A percentile compares a stretch with the other conserved stretches of the same genome.
Evolutionary conservation across 2,113 vertebrate species (phyloP).

Genomic region (Oenanthe melanoleuca): DNA sequence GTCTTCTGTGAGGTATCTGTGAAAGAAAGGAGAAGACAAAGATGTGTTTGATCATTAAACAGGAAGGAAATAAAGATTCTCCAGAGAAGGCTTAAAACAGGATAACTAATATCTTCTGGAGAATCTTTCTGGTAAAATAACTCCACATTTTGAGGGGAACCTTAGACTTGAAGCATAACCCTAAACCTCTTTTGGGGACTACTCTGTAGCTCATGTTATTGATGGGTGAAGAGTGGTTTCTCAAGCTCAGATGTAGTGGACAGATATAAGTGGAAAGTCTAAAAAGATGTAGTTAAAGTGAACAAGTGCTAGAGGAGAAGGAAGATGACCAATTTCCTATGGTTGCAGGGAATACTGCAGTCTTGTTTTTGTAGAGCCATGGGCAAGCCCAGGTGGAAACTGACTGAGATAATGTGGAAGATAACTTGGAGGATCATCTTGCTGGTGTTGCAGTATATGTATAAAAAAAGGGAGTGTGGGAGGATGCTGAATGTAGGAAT

Average conservation of each 20-base stretch:
- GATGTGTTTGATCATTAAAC: background rate
- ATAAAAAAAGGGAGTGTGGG: background rate
- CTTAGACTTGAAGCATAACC: background rate
- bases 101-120: background rate
- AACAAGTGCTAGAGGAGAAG: background rate
- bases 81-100: background rate
- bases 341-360: background rate
- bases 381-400: background rate
- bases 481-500: background rate
- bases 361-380: background rate
- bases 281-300: background rate
- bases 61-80: background rate
- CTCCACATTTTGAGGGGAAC: background rate
- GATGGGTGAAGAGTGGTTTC: background rate
- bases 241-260: background rate
- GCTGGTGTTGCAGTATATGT: background rate
- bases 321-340: background rate
- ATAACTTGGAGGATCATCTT: background rate
- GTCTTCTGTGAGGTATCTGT: background rate
- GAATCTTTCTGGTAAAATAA: background rate
- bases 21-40: background rate
- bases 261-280: background rate
- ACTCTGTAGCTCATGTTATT: background rate
- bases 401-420: background rate
- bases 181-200: background rate